A percentile compares a stretch with the other conserved stretches of the same genome.
Conservation (phyloP, 2,797 vertebrate species). For the Ambastaia sidthimunki region DNA sequence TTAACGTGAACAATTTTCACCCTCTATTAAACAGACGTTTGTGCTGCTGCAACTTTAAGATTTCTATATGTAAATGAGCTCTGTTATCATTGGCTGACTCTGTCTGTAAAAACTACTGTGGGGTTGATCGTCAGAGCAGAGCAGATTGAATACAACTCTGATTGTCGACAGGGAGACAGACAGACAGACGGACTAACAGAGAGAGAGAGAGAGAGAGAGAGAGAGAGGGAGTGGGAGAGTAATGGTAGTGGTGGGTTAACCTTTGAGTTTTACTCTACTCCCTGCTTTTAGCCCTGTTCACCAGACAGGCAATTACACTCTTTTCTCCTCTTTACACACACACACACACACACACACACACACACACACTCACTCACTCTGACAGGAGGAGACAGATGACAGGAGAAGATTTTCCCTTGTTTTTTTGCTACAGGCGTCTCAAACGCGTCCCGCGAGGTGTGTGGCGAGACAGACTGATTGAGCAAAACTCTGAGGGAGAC, state of each 20-base stretch:
- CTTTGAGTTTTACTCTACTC: conserved; percentile 54
- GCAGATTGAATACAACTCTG: neutral
- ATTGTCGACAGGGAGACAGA: conserved; percentile 4
- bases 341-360: conserved; percentile 25
- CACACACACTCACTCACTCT: conserved; percentile 24
- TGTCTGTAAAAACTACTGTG: too few species aligned
- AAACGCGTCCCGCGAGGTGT: conserved; percentile 27
- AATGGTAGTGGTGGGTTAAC: conserved; percentile 57
- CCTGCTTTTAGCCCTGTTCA: conserved; percentile 60
- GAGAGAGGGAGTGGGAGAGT: neutral
- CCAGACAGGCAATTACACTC: conserved; percentile 69
- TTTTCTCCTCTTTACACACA: conserved; percentile 40
- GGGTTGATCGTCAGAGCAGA: too few species aligned
- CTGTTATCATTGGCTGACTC: neutral
- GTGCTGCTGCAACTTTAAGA: neutral
- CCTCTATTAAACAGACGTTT: neutral
- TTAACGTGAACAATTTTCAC: neutral
- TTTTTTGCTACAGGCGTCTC: conserved; percentile 3
- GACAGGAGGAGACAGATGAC: conserved; percentile 41
- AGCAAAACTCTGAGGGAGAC: conserved; percentile 20
- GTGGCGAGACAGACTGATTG: conserved; percentile 36
- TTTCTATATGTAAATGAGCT: conserved; percentile 3
- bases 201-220: conserved; percentile 3
- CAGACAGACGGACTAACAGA: conserved; percentile 26
- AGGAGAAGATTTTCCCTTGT: conserved; percentile 40